These are phyloP conservation scores for Drosophila nebulosa DNA, from an alignment of 1,140 invertebrate species.

Conservation along the genomic window DNA sequence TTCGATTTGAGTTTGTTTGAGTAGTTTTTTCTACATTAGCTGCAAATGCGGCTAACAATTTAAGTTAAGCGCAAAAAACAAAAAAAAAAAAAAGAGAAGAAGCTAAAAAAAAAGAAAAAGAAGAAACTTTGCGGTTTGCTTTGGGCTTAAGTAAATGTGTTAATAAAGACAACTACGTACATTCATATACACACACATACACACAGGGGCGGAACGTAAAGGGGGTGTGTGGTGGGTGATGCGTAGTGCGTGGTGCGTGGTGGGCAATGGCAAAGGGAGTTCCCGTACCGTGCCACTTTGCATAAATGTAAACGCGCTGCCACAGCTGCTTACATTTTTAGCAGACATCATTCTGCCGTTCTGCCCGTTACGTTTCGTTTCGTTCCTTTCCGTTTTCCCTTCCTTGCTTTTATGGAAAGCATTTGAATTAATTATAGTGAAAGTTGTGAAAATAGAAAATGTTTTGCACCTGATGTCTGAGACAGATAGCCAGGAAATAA, in stretches of 20 bases:
- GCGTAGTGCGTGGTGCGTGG: no score
- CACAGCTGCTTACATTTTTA: conserved; percentile 32
- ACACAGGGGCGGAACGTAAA: not conserved
- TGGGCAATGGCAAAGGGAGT: not conserved
- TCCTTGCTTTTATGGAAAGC: conserved; percentile 53
- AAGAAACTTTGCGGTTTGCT: not conserved
- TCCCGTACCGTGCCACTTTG: conserved; percentile 24
- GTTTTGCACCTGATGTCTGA: conserved; percentile 70
- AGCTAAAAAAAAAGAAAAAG: no score
- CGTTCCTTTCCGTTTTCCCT: no score
- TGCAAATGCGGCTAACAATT: not conserved
- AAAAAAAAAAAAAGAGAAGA: no score
- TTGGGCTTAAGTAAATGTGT: conserved; percentile 28
- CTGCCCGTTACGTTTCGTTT: no score
- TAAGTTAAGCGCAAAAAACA: conserved; percentile 13
- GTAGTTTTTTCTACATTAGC: conserved; percentile 6
- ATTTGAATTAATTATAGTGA: conserved; percentile 76
- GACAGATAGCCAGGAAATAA: conserved; percentile 24
- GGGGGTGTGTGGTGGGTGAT: no score
- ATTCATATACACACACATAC: conserved; percentile 1
- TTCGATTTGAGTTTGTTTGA: not conserved
- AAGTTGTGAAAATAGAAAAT: conserved; percentile 77
- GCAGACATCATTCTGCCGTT: not conserved
- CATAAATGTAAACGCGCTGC: conserved; percentile 35
- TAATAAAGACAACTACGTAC: conserved; percentile 34